Evolutionary conservation across 1,140 invertebrate species (phyloP).

Genomic region (Ephestia elutella): DNA sequence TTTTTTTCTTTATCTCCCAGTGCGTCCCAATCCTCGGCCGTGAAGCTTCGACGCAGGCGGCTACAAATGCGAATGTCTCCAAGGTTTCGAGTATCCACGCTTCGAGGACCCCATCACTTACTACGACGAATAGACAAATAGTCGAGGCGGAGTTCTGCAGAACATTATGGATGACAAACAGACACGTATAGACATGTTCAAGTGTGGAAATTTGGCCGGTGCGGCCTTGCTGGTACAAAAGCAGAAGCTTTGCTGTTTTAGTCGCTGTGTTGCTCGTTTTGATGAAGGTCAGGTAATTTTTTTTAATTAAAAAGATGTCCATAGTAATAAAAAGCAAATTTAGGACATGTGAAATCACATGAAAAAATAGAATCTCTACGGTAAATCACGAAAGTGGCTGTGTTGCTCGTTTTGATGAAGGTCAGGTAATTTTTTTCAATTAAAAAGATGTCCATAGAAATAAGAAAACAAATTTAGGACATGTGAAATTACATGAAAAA

Average conservation of each 20-base stretch:
- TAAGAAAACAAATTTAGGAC: too few species aligned
- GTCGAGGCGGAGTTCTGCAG: conserved; percentile 95
- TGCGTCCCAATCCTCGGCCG: conserved; percentile 95
- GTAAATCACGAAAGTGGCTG: too few species aligned
- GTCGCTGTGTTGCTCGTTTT: conserved; percentile 32
- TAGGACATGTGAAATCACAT: too few species aligned
- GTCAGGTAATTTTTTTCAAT: conserved; percentile 21
- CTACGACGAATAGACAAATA: conserved; percentile 96
- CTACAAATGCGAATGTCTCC: conserved; percentile 99
- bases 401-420: conserved; percentile 33
- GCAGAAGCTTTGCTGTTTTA: conserved; percentile 65
- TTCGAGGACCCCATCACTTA: conserved; percentile 96
- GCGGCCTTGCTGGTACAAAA: conserved; percentile 80
- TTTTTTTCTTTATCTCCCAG: conserved; percentile 76
- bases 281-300: conserved; percentile 27
- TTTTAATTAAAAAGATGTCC: background rate
- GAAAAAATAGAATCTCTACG: too few species aligned
- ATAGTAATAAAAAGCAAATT: too few species aligned
- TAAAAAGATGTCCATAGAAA: background rate
- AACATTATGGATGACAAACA: conserved; percentile 87
- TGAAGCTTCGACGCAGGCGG: conserved; percentile 92
- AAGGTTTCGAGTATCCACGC: conserved; percentile 98
- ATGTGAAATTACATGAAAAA: too few species aligned
- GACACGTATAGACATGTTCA: conserved; percentile 91
- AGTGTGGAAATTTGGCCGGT: conserved; percentile 91